These are phyloP conservation scores for Endotricha flammealis DNA, from an alignment of 2,888 invertebrate genomes.

Conservation along the genomic window DNA sequence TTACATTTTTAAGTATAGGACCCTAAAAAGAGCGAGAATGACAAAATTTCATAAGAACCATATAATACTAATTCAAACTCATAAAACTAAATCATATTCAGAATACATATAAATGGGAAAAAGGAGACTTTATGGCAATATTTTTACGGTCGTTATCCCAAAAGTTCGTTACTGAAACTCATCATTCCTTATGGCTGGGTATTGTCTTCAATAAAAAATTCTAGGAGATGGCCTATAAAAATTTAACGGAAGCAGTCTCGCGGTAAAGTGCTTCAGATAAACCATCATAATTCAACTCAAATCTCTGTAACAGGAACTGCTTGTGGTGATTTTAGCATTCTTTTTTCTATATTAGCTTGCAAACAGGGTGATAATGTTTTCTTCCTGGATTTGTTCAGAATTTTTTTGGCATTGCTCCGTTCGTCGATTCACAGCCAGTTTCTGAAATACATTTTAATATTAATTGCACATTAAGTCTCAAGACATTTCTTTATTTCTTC, in stretches of 20 bases:
- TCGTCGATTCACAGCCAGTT: no score
- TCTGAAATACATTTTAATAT: no score
- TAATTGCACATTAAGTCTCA: no score
- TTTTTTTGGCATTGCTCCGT: no score
- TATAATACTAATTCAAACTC: not conserved
- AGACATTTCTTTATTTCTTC: no score
- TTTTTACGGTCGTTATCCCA: constrained; percentile 29
- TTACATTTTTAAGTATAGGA: no score
- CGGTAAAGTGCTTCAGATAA: constrained; percentile 45
- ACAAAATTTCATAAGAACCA: no score
- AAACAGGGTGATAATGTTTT: no score
- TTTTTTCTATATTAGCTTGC: no score
- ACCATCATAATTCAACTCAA: constrained; percentile 31
- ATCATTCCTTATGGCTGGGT: constrained; percentile 54
- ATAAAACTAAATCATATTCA: constrained; percentile 11
- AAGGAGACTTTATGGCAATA: constrained; percentile 27
- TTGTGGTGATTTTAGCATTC: constrained; percentile 30
- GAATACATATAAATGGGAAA: constrained; percentile 21
- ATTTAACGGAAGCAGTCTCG: constrained; percentile 43
- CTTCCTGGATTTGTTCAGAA: no score
- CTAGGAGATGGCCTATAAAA: constrained; percentile 58
- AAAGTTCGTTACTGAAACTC: constrained; percentile 35
- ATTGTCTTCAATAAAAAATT: constrained; percentile 71
- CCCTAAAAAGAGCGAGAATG: no score
- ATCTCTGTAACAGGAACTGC: constrained; percentile 24